Evolutionary conservation across 2,797 vertebrate genomes (phyloP), one percentile per base, ranked within the genome.

Genomic region (Crotalus adamanteus): DNA sequence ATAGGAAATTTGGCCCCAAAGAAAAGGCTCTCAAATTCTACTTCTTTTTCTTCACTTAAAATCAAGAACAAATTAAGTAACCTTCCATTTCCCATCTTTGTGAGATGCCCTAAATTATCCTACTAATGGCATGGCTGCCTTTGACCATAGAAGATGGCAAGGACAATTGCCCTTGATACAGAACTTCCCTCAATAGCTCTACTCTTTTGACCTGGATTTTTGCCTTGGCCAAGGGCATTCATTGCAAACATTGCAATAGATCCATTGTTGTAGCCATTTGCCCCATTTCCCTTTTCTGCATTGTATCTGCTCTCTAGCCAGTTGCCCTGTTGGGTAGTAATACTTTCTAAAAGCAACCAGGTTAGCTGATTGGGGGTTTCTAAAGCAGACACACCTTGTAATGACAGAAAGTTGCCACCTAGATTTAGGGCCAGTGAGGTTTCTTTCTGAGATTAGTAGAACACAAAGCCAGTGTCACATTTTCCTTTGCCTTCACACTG

Each of bases 401-500:
- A 86, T 3, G 51, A 55, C 0, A 51, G 28, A 86, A 91, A 1
- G 11, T 7, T 89, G 4, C 53, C 5, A 37, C 63, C 26, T 87
- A 6, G 26, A 6, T 92, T 88, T 94, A 90, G 85, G 86, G 59
- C 89, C 6, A 1, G 1, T 94, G 26, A 93, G 22, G 73, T 25
- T 85, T 88, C 0, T 92, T 93, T 85, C 14, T 51, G 0, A 0
- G 11, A 53, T 94, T 91, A 94, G 11, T 47, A n/a, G 18, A 93
- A 91, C 1, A 14, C 56, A 78, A 2, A 60, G n/a, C 31, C 56
- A 1, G 7, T 57, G 4, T 69, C 60, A 93, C 94, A 1, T 85
- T 92, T 92, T 31, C 13, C 92, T 73, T 93, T 1, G 28, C 91
- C 61, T 86, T 42, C 42, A 89, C 73, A 16, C 31, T 89, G 69